phyloP scores from a whole-genome alignment of 2,888 invertebrate genomes.

The Octodonta nipae region DNA sequence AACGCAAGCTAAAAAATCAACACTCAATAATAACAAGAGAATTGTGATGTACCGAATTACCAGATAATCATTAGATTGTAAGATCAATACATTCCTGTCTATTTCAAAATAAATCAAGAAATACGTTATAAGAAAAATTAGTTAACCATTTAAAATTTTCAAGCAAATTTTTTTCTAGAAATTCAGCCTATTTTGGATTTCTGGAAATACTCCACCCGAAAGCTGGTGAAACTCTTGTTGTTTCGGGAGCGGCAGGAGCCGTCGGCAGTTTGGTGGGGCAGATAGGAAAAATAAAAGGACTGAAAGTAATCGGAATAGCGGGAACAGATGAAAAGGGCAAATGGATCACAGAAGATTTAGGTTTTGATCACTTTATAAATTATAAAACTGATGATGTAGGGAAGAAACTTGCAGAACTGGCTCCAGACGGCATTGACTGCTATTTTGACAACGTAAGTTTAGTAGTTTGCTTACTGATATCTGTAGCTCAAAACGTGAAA shows the following conservation, averaged over 20 bases:
- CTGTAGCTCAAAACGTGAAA: too few species aligned
- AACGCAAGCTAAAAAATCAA: too few species aligned
- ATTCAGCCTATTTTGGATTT: slow-evolving; percentile 63
- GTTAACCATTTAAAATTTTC: not conserved
- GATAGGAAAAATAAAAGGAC: slow-evolving; percentile 59
- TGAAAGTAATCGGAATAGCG: slow-evolving; percentile 56
- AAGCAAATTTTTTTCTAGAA: slow-evolving; percentile 32
- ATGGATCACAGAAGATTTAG: slow-evolving; percentile 50
- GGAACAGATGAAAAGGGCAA: slow-evolving; percentile 56
- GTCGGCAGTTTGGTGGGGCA: slow-evolving; percentile 68
- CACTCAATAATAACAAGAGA: too few species aligned
- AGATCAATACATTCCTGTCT: too few species aligned
- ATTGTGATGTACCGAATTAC: too few species aligned
- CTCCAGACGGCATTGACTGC: slow-evolving; percentile 58
- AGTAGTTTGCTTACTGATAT: too few species aligned
- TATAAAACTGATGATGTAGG: slow-evolving; percentile 50
- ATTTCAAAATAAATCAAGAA: too few species aligned
- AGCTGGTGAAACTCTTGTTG: slow-evolving; percentile 58
- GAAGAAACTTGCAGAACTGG: slow-evolving; percentile 43
- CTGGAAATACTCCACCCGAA: slow-evolving; percentile 57
- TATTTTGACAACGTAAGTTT: slow-evolving; percentile 61
- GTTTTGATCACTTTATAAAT: slow-evolving; percentile 56
- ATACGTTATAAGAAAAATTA: too few species aligned
- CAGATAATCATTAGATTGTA: too few species aligned
- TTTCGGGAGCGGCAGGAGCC: slow-evolving; percentile 64